A percentile compares a stretch with the other conserved stretches of the same genome.
Conservation (phyloP, 2,113 vertebrate genomes). For the Bufo gargarizans region DNA sequence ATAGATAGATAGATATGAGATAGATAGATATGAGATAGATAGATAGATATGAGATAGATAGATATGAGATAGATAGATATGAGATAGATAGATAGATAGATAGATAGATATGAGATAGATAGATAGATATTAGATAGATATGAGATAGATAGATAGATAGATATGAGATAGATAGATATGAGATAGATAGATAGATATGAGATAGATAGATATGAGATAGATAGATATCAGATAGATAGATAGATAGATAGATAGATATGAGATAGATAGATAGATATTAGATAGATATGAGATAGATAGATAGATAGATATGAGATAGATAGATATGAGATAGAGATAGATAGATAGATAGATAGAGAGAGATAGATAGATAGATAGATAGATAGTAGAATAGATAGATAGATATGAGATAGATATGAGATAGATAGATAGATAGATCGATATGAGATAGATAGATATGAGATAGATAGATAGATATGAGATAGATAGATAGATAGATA, state of each 20-base stretch:
- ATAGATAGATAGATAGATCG: constrained; percentile 8
- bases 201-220: constrained; percentile 15
- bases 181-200: not conserved
- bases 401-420: no score
- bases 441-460: not conserved
- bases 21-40: not conserved
- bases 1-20: not conserved
- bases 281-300: not conserved
- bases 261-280: not conserved
- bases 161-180: not conserved
- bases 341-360: not conserved
- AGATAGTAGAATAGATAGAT: not conserved
- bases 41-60: not conserved
- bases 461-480: not conserved
- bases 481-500: not conserved
- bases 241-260: not conserved
- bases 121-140: constrained; percentile 2
- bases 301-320: not conserved
- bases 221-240: not conserved
- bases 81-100: constrained; percentile 14
- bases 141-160: not conserved
- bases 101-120: not conserved
- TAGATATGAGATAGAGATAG: constrained; percentile 1
- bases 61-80: no score
- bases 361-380: not conserved